These are phyloP conservation scores for Panthera leo DNA, from an alignment of 2,113 vertebrate species.

Conservation along the genomic window DNA sequence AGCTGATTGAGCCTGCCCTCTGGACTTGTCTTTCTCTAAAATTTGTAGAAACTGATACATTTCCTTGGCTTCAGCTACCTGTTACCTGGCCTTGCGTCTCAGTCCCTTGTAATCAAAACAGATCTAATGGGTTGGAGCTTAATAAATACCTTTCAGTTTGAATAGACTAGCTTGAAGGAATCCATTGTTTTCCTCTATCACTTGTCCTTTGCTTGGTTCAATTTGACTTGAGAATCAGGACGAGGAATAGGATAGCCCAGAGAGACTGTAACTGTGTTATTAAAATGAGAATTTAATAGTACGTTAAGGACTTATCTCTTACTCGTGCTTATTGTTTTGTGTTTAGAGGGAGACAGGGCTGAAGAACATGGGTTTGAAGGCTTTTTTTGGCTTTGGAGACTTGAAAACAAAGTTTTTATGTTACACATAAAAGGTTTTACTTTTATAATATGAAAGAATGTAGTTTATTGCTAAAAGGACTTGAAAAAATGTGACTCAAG, in stretches of 20 bases:
- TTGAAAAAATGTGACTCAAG: background rate
- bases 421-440: background rate
- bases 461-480: background rate
- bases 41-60: background rate
- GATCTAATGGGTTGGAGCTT: background rate
- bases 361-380: background rate
- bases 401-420: constrained; percentile 25
- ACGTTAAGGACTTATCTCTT: background rate
- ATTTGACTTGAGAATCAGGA: constrained; percentile 44
- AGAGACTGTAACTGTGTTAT: background rate
- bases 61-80: background rate
- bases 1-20: background rate
- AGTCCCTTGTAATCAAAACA: constrained; percentile 15
- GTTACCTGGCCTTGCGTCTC: background rate
- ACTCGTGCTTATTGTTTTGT: background rate
- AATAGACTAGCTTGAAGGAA: background rate
- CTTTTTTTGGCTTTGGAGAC: background rate
- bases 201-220: background rate
- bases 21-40: background rate
- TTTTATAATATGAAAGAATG: background rate
- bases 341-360: background rate
- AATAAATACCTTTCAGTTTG: constrained; percentile 38
- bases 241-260: constrained; percentile 14
- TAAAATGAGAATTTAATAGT: background rate
- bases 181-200: background rate